Conservation (phyloP, 2,888 invertebrate genomes). For the Pyrochroa serraticornis region DNA sequence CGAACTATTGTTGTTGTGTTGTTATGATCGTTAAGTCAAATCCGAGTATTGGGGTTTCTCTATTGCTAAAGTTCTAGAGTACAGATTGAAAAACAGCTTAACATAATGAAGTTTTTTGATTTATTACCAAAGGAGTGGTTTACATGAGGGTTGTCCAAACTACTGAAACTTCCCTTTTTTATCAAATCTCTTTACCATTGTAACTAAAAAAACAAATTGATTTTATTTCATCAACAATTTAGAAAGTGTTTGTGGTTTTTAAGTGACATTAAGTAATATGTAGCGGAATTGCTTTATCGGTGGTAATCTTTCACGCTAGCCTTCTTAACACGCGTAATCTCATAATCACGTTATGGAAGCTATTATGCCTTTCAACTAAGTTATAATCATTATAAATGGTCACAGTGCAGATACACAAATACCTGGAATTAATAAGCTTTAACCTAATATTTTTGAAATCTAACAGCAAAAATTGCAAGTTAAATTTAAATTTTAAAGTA, state of each 20-base stretch:
- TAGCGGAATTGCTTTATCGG: no score
- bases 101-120: conserved; percentile 12
- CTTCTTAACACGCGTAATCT: conserved; percentile 20
- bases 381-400: neutral
- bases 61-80: neutral
- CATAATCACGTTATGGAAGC: conserved; percentile 6
- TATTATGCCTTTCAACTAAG: neutral
- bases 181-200: conserved; percentile 1
- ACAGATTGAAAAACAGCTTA: conserved; percentile 4
- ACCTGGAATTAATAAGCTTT: neutral
- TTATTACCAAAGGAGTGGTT: conserved; percentile 4
- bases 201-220: neutral
- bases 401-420: neutral
- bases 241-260: no score
- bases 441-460: neutral
- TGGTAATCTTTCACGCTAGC: conserved; percentile 15
- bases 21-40: no score
- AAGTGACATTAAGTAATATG: no score
- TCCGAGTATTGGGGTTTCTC: no score
- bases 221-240: conserved; percentile 3
- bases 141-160: conserved; percentile 6
- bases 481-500: no score
- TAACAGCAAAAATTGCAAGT: no score
- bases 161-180: conserved; percentile 4
- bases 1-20: no score